A percentile compares a stretch with the other conserved stretches of the same genome.
Conservation (phyloP, 2,113 vertebrate genomes). For the Murina feae region DNA sequence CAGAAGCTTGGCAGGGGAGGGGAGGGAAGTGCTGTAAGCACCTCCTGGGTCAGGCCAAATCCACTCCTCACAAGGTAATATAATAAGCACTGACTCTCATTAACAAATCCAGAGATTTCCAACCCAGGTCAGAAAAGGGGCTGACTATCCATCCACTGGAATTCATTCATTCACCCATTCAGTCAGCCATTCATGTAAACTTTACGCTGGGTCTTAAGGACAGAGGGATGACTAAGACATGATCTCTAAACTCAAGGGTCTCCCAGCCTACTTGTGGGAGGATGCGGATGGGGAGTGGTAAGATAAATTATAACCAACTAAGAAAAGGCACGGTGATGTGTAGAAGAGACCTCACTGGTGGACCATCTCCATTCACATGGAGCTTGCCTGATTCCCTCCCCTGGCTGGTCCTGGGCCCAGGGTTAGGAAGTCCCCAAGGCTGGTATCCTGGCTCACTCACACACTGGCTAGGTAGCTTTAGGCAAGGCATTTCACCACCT, state of each 20-base stretch:
- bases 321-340: neutral
- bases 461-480: neutral
- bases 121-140: neutral
- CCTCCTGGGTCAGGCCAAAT: conserved; percentile 51
- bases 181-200: neutral
- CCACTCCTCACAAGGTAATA: conserved; percentile 35
- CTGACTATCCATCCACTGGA: neutral
- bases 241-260: neutral
- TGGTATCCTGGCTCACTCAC: neutral
- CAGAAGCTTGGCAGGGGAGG: conserved; percentile 79
- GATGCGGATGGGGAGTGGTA: neutral
- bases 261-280: neutral
- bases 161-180: neutral
- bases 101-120: conserved; percentile 35
- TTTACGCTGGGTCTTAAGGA: neutral
- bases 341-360: neutral
- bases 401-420: neutral
- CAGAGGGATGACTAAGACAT: neutral
- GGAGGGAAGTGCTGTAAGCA: conserved; percentile 31
- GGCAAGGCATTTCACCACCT: neutral
- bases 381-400: neutral
- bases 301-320: neutral
- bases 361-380: neutral
- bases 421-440: neutral
- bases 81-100: conserved; percentile 47